Evolutionary conservation across 2,888 invertebrate species (phyloP).

Genomic region (Lasioglossum marginatum): DNA sequence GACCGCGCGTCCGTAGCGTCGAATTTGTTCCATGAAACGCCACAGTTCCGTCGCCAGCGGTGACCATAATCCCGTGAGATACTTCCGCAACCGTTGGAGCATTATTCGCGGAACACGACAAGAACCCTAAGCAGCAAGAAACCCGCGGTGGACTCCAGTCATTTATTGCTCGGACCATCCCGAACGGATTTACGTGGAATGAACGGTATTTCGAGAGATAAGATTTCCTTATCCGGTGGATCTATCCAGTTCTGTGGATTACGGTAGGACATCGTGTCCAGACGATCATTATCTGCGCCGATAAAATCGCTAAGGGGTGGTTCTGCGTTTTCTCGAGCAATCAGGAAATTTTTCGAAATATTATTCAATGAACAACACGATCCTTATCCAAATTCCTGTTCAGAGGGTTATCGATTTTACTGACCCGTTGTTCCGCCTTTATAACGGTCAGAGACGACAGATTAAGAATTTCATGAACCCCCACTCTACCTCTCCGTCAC

Average conservation of each 20-base stretch:
- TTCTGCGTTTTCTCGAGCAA: neutral
- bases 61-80: conserved; percentile 45
- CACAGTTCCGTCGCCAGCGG: conserved; percentile 10
- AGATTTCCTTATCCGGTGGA: neutral
- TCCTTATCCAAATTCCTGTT: neutral
- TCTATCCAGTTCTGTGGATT: neutral
- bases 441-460: no score
- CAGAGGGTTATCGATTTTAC: neutral
- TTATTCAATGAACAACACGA: neutral
- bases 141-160: neutral
- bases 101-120: conserved; percentile 25
- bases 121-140: conserved; percentile 7
- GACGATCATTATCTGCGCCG: neutral
- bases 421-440: no score
- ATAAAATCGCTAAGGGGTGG: neutral
- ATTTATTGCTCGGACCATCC: neutral
- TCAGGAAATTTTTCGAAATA: neutral
- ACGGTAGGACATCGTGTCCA: neutral
- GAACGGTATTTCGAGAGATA: conserved; percentile 8
- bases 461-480: no score
- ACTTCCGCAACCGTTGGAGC: neutral
- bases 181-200: conserved; percentile 4
- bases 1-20: conserved; percentile 56
- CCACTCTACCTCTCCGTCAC: no score
- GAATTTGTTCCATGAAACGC: conserved; percentile 48